Conservation (phyloP, 2,888 invertebrate species). For the Luperina nickerlii region DNA sequence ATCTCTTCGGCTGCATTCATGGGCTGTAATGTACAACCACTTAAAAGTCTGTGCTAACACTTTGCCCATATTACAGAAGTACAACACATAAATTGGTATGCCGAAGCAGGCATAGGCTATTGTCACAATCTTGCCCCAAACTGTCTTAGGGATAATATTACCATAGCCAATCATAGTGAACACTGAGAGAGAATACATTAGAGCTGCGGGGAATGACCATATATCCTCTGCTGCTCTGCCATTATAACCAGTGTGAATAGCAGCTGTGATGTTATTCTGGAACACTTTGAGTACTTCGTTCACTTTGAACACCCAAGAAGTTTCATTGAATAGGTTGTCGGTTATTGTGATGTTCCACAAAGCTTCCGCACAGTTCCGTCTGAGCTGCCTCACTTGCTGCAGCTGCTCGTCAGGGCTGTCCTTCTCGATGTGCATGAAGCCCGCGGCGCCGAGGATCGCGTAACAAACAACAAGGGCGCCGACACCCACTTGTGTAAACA, state of each 20-base stretch:
- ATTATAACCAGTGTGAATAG: conserved; percentile 93
- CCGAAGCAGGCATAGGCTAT: conserved; percentile 96
- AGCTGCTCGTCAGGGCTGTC: conserved; percentile 89
- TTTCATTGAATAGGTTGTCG: conserved; percentile 93
- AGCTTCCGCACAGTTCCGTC: conserved; percentile 90
- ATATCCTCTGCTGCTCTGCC: conserved; percentile 92
- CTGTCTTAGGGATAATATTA: conserved; percentile 95
- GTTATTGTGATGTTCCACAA: conserved; percentile 93
- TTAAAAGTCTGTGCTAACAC: conserved; percentile 95
- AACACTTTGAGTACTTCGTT: conserved; percentile 91
- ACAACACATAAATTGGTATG: conserved; percentile 96
- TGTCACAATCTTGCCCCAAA: conserved; percentile 95
- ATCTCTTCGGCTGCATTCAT: conserved; percentile 92
- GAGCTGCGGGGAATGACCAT: conserved; percentile 96
- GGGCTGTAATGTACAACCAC: conserved; percentile 94
- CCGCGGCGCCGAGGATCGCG: conserved; percentile 95
- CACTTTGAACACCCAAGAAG: conserved; percentile 91
- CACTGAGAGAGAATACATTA: conserved; percentile 96
- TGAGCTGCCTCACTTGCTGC: conserved; percentile 87
- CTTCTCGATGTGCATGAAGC: conserved; percentile 94
- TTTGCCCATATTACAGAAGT: conserved; percentile 97
- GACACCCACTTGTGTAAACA: conserved; percentile 98
- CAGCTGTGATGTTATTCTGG: conserved; percentile 92
- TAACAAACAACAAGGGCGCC: conserved; percentile 96
- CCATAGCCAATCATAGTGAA: conserved; percentile 98